These are phyloP conservation scores for Nyctereutes procyonoides DNA, from an alignment of 2,113 vertebrate genomes.

Conservation along the genomic window DNA sequence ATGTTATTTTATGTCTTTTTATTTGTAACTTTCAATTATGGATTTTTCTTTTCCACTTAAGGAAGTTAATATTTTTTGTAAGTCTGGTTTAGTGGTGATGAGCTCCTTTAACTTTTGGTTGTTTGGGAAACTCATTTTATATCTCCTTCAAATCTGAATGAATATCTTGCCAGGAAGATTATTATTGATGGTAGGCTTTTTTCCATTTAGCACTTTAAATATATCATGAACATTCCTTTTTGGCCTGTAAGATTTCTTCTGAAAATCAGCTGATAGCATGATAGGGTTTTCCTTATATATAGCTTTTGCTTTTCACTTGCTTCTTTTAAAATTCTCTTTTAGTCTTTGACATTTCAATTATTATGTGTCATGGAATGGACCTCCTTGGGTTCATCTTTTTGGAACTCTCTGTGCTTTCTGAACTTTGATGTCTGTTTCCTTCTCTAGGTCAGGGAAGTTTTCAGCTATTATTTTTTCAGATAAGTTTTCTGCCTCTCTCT, in stretches of 20 bases:
- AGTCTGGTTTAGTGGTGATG: not conserved
- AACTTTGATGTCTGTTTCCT: not conserved
- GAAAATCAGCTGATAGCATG: not conserved
- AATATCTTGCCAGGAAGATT: not conserved
- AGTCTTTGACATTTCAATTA: not conserved
- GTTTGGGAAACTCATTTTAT: not conserved
- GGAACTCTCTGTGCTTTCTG: not conserved
- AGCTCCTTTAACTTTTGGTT: not conserved
- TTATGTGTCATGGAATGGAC: not conserved
- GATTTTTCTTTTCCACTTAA: not conserved
- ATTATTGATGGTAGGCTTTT: not conserved
- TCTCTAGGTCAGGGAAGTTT: not conserved
- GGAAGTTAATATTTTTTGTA: not conserved
- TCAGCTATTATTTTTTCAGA: not conserved
- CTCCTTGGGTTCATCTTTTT: not conserved
- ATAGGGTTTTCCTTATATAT: no score
- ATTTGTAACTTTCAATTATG: not conserved
- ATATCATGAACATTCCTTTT: not conserved
- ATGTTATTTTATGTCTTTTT: not conserved
- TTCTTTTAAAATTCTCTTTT: not conserved
- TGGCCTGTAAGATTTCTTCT: not conserved
- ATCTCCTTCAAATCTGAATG: not conserved
- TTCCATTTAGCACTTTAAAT: not conserved
- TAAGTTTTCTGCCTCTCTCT: not conserved
- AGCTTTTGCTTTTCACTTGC: no score